Evolutionary conservation across 2,113 vertebrate species (phyloP).

Genomic region (Cynocephalus volans): DNA sequence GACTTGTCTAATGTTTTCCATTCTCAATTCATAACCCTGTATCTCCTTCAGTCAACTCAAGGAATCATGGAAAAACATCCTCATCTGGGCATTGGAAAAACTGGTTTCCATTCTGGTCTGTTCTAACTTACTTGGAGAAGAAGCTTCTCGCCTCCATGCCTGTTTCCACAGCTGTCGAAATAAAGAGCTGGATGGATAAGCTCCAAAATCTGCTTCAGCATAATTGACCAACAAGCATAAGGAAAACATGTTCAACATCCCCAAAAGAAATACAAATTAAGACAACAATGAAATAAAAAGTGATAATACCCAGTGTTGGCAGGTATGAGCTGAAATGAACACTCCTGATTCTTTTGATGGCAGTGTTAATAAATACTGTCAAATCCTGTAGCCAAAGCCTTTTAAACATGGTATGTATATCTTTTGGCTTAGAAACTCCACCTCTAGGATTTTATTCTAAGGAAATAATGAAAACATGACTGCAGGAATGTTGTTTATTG

Average conservation of each 20-base stretch:
- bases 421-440: background rate
- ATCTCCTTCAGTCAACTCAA: background rate
- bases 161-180: background rate
- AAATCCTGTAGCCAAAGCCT: background rate
- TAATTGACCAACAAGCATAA: background rate
- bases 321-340: background rate
- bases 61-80: background rate
- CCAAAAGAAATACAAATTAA: background rate
- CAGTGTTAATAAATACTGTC: background rate
- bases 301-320: background rate
- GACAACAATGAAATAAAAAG: background rate
- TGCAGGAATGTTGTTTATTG: background rate
- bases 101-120: background rate
- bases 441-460: background rate
- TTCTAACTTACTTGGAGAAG: background rate
- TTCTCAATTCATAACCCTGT: background rate
- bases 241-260: background rate
- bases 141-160: background rate
- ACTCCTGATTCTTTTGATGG: background rate
- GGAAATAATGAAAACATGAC: conserved; percentile 16
- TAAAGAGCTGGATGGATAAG: background rate
- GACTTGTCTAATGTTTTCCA: background rate
- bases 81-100: background rate
- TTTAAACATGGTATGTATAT: background rate
- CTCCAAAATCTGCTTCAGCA: background rate